Base-by-base conservation (phyloP, 2,888 invertebrate genomes). In the Augochlorella aurata region DNA sequence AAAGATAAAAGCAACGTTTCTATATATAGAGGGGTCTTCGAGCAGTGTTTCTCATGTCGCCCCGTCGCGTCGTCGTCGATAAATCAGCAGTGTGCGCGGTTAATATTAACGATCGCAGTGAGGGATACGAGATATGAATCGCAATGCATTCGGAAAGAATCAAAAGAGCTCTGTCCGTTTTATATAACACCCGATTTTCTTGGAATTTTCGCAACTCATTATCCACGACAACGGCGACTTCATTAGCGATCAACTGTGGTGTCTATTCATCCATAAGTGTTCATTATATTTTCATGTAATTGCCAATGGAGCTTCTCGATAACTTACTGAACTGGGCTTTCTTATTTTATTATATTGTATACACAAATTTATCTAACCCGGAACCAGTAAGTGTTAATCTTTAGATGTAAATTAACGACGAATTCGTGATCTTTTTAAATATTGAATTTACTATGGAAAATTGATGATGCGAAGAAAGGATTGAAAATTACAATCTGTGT, bases 1-100 rank as follows among this genome's bases (percentile, higher is more conserved):
- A 89, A 88, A 89, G 89, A 89, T 89, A 88, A 89, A 89, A 89
- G 85, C 79, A 79, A 80, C 83, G 79, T 73, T 81, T 82, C 89
- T 89, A 89, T 87, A 89, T 88, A 88, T 89, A 89, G 89, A 87
- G 70, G 75, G 79, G 82, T 78, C 82, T 82, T 75, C 74, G 68
- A 77, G 67, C 89, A 88, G 88, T 83, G 87, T 72, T 74, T 88
- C 89, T 89, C 89, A 85, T 82, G 29, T 58, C 45, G 71, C 63
- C 44, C 18, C 71, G 54, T 69, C 72, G 61, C 50, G 18, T 50
- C 65, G 38, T 52, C 21, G 47, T n/a, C 29, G 66, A 84, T 81
- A 82, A 85, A 84, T 85, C 74, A 73, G 66, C 68, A 14, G 44
- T 54, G 45, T 58, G 54, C 45, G n/a, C 63, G 45, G 24, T 81